Conservation (phyloP, 2,888 invertebrate genomes). For the Drosophila testacea region DNA sequence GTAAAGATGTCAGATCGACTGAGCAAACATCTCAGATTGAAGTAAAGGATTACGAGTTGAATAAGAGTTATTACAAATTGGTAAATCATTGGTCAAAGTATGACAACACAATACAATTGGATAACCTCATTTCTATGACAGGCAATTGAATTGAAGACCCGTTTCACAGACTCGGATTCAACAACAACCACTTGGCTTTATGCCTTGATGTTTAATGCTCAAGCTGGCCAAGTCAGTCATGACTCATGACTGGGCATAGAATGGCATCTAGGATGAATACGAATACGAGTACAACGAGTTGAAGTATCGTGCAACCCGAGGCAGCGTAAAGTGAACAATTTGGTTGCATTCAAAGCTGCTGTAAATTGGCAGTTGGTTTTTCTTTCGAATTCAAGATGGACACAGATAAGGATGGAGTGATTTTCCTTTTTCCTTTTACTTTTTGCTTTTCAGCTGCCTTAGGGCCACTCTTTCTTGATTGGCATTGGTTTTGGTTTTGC, state of each 20-base stretch:
- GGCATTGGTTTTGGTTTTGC: conserved; percentile 12
- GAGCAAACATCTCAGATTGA: neutral
- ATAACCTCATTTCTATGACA: conserved; percentile 28
- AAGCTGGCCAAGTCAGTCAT: neutral
- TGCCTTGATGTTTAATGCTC: conserved; percentile 18
- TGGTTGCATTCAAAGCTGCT: conserved; percentile 40
- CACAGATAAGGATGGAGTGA: conserved; percentile 15
- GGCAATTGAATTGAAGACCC: conserved; percentile 37
- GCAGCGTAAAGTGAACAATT: conserved; percentile 27
- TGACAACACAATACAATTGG: conserved; percentile 21
- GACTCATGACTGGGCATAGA: conserved; percentile 5
- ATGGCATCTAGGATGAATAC: neutral
- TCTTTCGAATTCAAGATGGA: conserved; percentile 43
- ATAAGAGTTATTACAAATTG: neutral
- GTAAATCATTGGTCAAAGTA: conserved; percentile 9
- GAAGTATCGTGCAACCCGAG: conserved; percentile 9
- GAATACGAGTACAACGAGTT: conserved; percentile 3
- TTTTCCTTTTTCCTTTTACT: too few species aligned
- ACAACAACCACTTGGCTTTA: conserved; percentile 23
- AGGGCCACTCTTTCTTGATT: conserved; percentile 22
- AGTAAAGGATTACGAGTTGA: neutral
- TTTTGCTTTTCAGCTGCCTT: conserved; percentile 20
- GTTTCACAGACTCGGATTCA: neutral
- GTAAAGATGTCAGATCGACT: neutral
- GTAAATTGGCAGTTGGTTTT: conserved; percentile 53